phyloP scores from a whole-genome alignment of 2,888 invertebrate genomes.

The Oligia fasciuncula region DNA sequence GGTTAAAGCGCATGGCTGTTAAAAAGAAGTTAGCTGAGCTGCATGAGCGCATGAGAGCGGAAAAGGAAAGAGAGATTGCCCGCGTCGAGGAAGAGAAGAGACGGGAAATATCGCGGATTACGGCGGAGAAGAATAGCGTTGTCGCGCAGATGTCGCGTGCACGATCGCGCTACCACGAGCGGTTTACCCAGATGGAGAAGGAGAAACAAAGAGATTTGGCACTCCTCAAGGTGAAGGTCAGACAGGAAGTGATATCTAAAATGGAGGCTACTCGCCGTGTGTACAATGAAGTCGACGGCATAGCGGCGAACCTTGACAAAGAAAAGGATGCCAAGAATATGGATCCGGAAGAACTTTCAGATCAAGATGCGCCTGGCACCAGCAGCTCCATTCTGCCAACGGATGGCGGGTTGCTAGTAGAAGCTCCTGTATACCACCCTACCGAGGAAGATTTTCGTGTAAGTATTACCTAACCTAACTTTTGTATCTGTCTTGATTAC shows the following conservation, averaged over 20 bases:
- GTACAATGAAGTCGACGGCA: conserved; percentile 20
- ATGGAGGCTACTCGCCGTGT: conserved; percentile 2
- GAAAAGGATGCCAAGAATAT: conserved; percentile 37
- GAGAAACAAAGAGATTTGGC: not conserved
- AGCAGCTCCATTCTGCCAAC: conserved; percentile 5
- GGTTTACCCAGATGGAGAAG: not conserved
- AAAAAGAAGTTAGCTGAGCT: conserved; percentile 1
- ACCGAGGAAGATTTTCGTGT: conserved; percentile 94
- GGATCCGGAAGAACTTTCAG: not conserved
- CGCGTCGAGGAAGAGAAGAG: not conserved
- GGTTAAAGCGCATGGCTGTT: not conserved
- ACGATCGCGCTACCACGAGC: not conserved
- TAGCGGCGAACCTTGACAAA: conserved; percentile 22
- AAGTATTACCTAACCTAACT: conserved; percentile 45
- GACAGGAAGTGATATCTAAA: not conserved
- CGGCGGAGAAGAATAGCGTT: not conserved
- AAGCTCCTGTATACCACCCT: conserved; percentile 95
- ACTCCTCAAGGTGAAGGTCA: not conserved
- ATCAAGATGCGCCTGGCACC: not conserved
- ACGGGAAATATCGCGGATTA: not conserved
- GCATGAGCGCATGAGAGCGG: not conserved
- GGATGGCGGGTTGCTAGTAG: conserved; percentile 83
- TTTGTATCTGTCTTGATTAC: not conserved
- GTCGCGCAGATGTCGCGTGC: not conserved
- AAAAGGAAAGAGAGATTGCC: conserved; percentile 7